Evolutionary conservation across 2,797 vertebrate genomes (phyloP).

Genomic region (Lithobates sylvaticus): DNA sequence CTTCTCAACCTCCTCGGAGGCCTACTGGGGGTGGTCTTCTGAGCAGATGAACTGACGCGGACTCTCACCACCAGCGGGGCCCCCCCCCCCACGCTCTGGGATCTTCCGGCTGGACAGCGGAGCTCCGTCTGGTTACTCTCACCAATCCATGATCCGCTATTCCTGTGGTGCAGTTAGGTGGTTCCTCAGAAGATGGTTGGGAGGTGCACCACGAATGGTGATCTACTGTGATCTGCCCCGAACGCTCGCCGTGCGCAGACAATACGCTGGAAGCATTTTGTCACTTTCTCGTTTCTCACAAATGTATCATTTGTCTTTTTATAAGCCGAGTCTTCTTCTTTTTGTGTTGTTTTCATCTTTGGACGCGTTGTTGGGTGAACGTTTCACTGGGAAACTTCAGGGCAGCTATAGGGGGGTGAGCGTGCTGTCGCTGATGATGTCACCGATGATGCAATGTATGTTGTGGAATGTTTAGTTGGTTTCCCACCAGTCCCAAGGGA

Average conservation of each 20-base stretch:
- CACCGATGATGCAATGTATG: neutral
- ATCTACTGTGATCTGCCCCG: slow-evolving; percentile 14
- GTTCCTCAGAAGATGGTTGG: neutral
- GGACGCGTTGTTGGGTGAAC: neutral
- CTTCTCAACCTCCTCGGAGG: neutral
- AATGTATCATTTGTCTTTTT: neutral
- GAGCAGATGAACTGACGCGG: no score
- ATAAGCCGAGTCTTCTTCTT: neutral
- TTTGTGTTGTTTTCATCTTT: neutral
- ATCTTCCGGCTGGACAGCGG: neutral
- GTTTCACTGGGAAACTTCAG: neutral
- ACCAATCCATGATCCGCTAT: neutral
- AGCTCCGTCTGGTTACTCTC: neutral
- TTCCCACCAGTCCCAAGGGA: neutral
- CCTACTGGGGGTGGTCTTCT: neutral
- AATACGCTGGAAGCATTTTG: neutral
- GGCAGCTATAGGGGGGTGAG: neutral
- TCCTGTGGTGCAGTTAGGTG: neutral
- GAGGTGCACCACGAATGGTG: neutral
- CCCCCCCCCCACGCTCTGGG: no score
- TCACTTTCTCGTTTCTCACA: neutral
- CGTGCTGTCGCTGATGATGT: neutral
- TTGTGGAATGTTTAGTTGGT: neutral
- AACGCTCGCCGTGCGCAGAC: neutral
- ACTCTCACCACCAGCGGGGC: no score